phyloP scores from a whole-genome alignment of 2,888 invertebrate genomes.

The Oasisia sp. region DNA sequence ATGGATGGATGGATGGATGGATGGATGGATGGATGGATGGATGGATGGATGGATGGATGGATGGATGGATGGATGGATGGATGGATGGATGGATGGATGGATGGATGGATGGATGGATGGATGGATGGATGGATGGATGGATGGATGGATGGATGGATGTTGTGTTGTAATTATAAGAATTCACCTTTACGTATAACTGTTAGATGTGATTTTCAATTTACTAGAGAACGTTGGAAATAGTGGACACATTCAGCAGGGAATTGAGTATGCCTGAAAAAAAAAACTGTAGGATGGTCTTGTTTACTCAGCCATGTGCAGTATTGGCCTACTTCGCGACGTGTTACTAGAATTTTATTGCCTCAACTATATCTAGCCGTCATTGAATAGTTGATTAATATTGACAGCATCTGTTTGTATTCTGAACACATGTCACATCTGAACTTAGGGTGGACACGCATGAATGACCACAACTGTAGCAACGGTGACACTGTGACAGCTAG shows the following conservation, averaged over 20 bases:
- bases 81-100: no score
- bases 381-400: background rate
- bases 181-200: no score
- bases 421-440: background rate
- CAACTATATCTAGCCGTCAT: background rate
- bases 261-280: background rate
- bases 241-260: background rate
- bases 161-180: no score
- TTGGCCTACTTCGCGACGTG: background rate
- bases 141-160: no score
- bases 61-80: no score
- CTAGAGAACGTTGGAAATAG: background rate
- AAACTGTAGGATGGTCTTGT: background rate
- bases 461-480: background rate
- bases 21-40: no score
- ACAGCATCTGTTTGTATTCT: background rate
- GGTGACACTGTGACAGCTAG: background rate
- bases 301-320: background rate
- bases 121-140: no score
- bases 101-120: no score
- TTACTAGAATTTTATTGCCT: background rate
- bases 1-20: no score
- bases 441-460: background rate
- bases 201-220: no score
- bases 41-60: no score